Base-by-base conservation (phyloP, 2,113 vertebrate species). In the Trematomus loennbergii region DNA sequence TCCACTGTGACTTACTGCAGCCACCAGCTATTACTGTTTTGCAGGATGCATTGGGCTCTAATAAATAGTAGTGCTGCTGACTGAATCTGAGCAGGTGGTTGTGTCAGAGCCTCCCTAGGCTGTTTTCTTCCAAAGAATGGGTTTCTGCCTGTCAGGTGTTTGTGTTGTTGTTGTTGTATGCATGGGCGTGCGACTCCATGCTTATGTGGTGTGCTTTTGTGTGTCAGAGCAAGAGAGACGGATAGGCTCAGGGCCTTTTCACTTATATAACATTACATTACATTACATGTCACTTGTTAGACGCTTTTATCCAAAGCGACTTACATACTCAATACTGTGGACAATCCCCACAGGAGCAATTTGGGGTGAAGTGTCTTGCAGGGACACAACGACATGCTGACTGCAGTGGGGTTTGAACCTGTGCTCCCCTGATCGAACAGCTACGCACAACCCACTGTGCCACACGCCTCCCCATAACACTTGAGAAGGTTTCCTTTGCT, bases 401-500 rank as follows among this genome's bases (percentile, higher is more conserved):
- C 29, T 29, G 29, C 29, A 29, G 29, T 29, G 29, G 29, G 29
- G 29, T 29, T 29, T 29, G 29, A 29, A 29, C 29, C 3, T 29
- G 29, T 29, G 29, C 3, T 3, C 29, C 29, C 29, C 29, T 29
- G 29, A 29, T 29, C 29, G 3, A 4, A 29, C 29, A 29, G 3
- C 29, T 4, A 4, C 29, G 29, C 29, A 29, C 29, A 29, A 29
- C 29, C 3, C 29, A 29, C 29, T 29, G 29, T 3, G 3, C 29
- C 29, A 29, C 29, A 29, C 3, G 3, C 29, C 29, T 29, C 29
- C 29, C 29, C 29, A 29, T 4, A 29, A 92, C 74, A 63, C 54
- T 75, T 55, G 65, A 87, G 86, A 89, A 72, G 67, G 78, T 87
- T 90, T 90, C 75, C 65, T 86, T 69, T 81, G 66, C 87, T 89